phyloP scores from a whole-genome alignment of 2,888 invertebrate species.

The Hirtodrosophila duncani region DNA sequence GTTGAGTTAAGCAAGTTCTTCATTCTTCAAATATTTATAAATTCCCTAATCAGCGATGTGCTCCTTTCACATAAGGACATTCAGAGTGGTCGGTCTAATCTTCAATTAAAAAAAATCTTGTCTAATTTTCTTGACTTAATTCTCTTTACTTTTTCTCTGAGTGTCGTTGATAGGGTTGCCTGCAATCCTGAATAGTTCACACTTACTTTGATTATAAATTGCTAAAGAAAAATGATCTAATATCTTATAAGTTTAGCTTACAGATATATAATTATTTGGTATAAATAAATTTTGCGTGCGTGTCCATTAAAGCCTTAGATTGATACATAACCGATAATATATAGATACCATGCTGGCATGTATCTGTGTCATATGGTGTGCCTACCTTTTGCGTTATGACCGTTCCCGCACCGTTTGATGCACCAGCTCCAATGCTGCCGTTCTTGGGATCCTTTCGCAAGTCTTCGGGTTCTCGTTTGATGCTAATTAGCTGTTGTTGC shows the following conservation, averaged over 20 bases:
- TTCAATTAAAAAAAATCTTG: no score
- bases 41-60: no score
- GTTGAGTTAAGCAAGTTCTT: no score
- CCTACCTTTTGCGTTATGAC: slow-evolving; percentile 78
- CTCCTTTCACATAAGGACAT: no score
- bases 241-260: slow-evolving; percentile 43
- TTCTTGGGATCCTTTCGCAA: slow-evolving; percentile 79
- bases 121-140: no score
- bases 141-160: no score
- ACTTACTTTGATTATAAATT: no score
- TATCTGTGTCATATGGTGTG: not conserved
- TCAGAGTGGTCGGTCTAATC: no score
- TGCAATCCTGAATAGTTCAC: no score
- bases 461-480: slow-evolving; percentile 79
- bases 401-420: slow-evolving; percentile 52
- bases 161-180: no score
- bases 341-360: not conserved
- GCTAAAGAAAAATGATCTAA: slow-evolving; percentile 9
- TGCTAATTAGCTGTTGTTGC: slow-evolving; percentile 75
- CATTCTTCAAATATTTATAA: no score
- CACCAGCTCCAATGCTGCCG: slow-evolving; percentile 61
- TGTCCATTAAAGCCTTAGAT: slow-evolving; percentile 48
- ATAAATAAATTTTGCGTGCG: slow-evolving; percentile 49
- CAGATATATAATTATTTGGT: slow-evolving; percentile 21
- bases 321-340: not conserved